Evolutionary conservation across 2,113 vertebrate genomes (phyloP), one percentile per base, ranked within the genome.

Genomic region (Lampris megalopsis): DNA sequence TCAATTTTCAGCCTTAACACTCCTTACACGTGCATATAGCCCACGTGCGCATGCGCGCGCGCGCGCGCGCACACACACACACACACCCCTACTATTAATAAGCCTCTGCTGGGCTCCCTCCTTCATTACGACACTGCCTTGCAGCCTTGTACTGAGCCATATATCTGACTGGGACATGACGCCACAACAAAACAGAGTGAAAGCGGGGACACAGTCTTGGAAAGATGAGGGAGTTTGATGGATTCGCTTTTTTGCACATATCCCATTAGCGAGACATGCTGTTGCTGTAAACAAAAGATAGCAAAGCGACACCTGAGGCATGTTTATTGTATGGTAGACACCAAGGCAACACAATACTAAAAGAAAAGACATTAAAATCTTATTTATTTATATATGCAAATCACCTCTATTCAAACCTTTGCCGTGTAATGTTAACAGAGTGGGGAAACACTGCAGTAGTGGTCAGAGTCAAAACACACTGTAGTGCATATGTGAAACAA

Each of bases 51-150:
- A 74, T 40, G 63, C 11, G 2, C 50, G 13, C 50, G 13, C 50
- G 13, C 50, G 4, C 50, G 13, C 62, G 57, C 45, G 57, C 41
- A 66, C 47, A 11, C 63, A 49, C 52, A n/a, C 52, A 54, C 52
- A 73, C 41, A 0, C 50, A n/a, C 36, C 13, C 47, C 50, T 60
- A 63, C 77, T 80, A 88, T 85, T 85, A 86, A 88, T 83, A 87
- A 13, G 52, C 48, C 63, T 77, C 59, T 49, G 57, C 58, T 60
- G 42, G 77, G 76, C 63, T 63, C 52, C 8, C 63, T 64, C 61
- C 49, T 68, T 81, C 62, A 59, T 70, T 53, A 8, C 45, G 41
- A 6, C 13, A 4, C 9, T 67, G 57, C 63, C 79, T 77, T 10
- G 13, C 80, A 69, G 83, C 71, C 5, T 83, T 36, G 0, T 43